These are phyloP conservation scores for Notarius lentiginosus DNA, from an alignment of 2,113 vertebrate species.

Conservation along the genomic window DNA sequence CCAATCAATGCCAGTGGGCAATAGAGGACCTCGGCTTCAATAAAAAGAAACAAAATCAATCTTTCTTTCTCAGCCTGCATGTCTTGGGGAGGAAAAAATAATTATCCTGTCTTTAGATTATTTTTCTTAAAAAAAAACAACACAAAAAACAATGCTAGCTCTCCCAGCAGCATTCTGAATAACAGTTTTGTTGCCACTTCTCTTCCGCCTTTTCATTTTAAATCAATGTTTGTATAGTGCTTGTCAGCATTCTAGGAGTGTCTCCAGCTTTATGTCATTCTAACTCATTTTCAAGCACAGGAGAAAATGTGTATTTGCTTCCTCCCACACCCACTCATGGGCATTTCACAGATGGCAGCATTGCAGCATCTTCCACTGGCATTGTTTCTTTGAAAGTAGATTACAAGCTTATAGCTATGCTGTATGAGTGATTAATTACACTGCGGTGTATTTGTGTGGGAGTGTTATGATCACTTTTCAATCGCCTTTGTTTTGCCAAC, in stretches of 20 bases:
- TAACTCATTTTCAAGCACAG: conserved; percentile 46
- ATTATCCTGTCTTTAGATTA: conserved; percentile 49
- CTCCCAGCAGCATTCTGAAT: background rate
- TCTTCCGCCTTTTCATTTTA: conserved; percentile 39
- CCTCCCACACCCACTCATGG: conserved; percentile 30
- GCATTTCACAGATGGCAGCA: conserved; percentile 35
- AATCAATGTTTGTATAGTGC: conserved; percentile 46
- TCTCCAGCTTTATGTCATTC: conserved; percentile 50
- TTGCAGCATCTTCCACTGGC: conserved; percentile 16
- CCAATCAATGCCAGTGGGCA: conserved; percentile 44
- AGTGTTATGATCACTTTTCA: conserved; percentile 10
- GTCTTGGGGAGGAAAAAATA: conserved; percentile 38
- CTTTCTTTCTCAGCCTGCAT: conserved; percentile 12
- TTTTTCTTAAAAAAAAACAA: background rate
- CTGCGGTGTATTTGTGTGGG: conserved; percentile 37
- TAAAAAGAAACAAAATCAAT: conserved; percentile 46
- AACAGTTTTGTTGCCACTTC: conserved; percentile 6
- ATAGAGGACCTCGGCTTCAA: background rate
- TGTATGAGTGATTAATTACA: conserved; percentile 57
- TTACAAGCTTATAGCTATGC: conserved; percentile 42
- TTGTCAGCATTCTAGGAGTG: conserved; percentile 57
- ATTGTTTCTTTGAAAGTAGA: conserved; percentile 50
- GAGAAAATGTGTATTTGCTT: conserved; percentile 56
- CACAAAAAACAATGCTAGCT: background rate
- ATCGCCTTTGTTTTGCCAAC: background rate